Percentiles rank a stretch among this genome's conserved stretches.
Conservation (phyloP, 2,888 invertebrate genomes). For the Drosophila sordidapex region DNA sequence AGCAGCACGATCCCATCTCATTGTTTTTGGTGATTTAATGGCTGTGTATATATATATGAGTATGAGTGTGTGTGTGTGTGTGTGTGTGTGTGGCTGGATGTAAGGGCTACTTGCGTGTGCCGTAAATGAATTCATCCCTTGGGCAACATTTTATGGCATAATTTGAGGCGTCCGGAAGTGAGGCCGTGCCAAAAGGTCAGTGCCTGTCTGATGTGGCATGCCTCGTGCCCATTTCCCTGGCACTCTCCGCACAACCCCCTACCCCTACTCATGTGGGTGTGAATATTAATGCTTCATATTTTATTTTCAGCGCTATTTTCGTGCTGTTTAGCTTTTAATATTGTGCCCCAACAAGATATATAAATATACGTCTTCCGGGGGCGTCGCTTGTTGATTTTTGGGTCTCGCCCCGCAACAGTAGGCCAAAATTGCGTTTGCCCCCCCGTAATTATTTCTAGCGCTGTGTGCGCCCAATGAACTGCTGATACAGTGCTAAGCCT, state of each 20-base stretch:
- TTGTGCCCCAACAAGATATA: slow-evolving; percentile 23
- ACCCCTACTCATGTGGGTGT: slow-evolving; percentile 63
- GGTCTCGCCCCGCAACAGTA: slow-evolving; percentile 26
- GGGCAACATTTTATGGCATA: slow-evolving; percentile 79
- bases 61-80: slow-evolving; percentile 19
- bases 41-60: slow-evolving; percentile 18
- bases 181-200: slow-evolving; percentile 69
- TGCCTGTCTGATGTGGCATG: slow-evolving; percentile 68
- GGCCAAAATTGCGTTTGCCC: slow-evolving; percentile 30
- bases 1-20: slow-evolving; percentile 57
- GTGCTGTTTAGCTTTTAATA: slow-evolving; percentile 74
- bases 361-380: slow-evolving; percentile 23
- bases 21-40: slow-evolving; percentile 81
- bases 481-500: slow-evolving; percentile 63
- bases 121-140: slow-evolving; percentile 78
- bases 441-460: slow-evolving; percentile 54
- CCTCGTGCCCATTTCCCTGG: slow-evolving; percentile 51
- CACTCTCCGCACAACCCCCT: neutral
- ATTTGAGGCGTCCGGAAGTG: slow-evolving; percentile 79
- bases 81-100: slow-evolving; percentile 20
- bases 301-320: slow-evolving; percentile 72
- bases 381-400: slow-evolving; percentile 65
- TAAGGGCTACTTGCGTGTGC: slow-evolving; percentile 47
- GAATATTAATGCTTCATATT: slow-evolving; percentile 79
- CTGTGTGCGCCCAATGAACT: slow-evolving; percentile 55